phyloP scores from a whole-genome alignment of 2,797 vertebrate species.

The Onychomys arenicola region DNA sequence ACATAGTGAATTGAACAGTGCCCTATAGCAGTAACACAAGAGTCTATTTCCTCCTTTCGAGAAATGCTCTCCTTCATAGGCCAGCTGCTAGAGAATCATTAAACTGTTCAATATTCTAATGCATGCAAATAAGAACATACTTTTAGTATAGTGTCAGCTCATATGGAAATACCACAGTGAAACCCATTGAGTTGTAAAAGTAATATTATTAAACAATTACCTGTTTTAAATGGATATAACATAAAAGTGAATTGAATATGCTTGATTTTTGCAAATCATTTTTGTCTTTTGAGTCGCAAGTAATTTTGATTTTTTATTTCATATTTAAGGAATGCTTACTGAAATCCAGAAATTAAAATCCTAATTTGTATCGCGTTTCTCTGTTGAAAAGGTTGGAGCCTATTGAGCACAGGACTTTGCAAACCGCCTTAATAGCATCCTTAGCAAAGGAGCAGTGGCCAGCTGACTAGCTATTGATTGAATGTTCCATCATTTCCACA shows the following conservation, averaged over 20 bases:
- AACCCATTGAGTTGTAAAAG: not conserved
- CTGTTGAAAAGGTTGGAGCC: conserved; percentile 57
- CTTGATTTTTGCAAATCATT: not conserved
- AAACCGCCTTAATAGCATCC: conserved; percentile 77
- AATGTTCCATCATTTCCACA: conserved; percentile 73
- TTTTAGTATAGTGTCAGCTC: not conserved
- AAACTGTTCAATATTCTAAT: conserved; percentile 52
- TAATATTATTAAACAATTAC: not conserved
- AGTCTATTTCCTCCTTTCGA: conserved; percentile 56
- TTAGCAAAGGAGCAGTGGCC: conserved; percentile 77
- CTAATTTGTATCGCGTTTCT: conserved; percentile 68
- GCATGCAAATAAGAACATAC: not conserved
- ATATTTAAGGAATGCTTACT: conserved; percentile 55
- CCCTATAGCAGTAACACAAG: not conserved
- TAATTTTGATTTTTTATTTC: conserved; percentile 44
- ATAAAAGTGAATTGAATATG: conserved; percentile 56
- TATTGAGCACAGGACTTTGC: conserved; percentile 34
- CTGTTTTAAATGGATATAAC: not conserved
- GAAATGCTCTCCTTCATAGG: conserved; percentile 25
- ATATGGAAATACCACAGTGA: not conserved
- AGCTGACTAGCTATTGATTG: conserved; percentile 83
- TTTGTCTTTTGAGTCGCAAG: conserved; percentile 61
- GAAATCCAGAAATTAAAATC: conserved; percentile 57
- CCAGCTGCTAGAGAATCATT: conserved; percentile 38
- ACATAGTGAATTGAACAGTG: conserved; percentile 53